Evolutionary conservation across 1,140 invertebrate genomes (phyloP).

Genomic region (Drosophila carrolli): DNA sequence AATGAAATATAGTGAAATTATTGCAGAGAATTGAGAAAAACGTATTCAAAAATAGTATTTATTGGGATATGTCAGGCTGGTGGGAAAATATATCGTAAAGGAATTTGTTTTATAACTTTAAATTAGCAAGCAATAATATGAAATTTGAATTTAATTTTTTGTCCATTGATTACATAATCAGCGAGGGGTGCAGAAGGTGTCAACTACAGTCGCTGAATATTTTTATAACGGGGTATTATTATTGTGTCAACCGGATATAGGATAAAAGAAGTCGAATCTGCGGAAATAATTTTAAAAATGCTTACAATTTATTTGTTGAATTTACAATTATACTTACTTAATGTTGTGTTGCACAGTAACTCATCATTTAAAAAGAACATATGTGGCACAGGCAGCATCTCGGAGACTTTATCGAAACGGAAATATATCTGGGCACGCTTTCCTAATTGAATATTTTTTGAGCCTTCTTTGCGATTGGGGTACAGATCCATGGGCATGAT

Average conservation of each 20-base stretch:
- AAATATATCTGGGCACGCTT: neutral
- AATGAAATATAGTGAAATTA: conserved; percentile 54
- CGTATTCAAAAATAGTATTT: neutral
- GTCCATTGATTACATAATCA: too few species aligned
- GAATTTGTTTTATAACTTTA: too few species aligned
- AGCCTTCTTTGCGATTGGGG: neutral
- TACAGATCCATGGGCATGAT: neutral
- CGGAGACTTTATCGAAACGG: neutral
- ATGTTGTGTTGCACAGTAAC: neutral
- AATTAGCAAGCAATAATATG: too few species aligned
- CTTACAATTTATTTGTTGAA: neutral
- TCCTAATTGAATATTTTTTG: neutral
- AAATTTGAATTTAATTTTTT: too few species aligned
- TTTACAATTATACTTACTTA: neutral
- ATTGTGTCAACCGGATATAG: too few species aligned
- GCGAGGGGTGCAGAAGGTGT: too few species aligned
- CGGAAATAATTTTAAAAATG: neutral
- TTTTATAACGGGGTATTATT: too few species aligned
- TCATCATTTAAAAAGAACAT: neutral
- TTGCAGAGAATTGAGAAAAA: conserved; percentile 37
- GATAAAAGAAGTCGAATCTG: too few species aligned
- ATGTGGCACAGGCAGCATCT: neutral
- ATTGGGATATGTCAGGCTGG: too few species aligned
- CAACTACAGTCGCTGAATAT: too few species aligned
- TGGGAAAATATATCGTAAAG: too few species aligned